phyloP scores from a whole-genome alignment of 2,113 vertebrate genomes.

The Alexandromys fortis region DNA sequence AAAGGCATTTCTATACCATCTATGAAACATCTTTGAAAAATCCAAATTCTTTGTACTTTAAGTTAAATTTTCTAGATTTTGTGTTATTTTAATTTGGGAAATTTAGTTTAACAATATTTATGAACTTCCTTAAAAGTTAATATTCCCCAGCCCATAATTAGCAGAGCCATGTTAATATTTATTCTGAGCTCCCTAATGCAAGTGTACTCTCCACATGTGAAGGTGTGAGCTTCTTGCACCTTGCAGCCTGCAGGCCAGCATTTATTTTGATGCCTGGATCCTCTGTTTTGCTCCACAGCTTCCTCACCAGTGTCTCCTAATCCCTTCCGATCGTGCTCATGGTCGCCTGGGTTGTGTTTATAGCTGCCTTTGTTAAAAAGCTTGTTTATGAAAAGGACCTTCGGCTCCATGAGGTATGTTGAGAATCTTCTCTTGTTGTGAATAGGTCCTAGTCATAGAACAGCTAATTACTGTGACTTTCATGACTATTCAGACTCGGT shows the following conservation, averaged over 20 bases:
- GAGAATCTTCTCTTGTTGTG: conserved; percentile 71
- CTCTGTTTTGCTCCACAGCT: conserved; percentile 87
- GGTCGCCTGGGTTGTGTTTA: conserved; percentile 96
- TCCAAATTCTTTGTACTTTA: conserved; percentile 22
- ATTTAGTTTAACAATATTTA: conserved; percentile 48
- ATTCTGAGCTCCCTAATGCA: conserved; percentile 10
- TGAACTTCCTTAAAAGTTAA: conserved; percentile 17
- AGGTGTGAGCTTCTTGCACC: background rate
- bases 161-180: background rate
- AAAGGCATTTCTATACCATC: background rate
- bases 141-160: background rate
- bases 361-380: conserved; percentile 97
- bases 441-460: conserved; percentile 71
- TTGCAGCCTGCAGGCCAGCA: background rate
- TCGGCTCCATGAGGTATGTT: conserved; percentile 94
- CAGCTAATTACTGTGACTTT: conserved; percentile 48
- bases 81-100: conserved; percentile 48
- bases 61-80: conserved; percentile 22
- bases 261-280: conserved; percentile 38
- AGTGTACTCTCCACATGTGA: background rate
- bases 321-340: conserved; percentile 95
- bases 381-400: conserved; percentile 97
- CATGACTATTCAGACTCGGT: conserved; percentile 65
- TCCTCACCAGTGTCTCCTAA: conserved; percentile 94
- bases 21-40: background rate